phyloP scores from a whole-genome alignment of 2,797 vertebrate species.

The Leptoclinus maculatus region DNA sequence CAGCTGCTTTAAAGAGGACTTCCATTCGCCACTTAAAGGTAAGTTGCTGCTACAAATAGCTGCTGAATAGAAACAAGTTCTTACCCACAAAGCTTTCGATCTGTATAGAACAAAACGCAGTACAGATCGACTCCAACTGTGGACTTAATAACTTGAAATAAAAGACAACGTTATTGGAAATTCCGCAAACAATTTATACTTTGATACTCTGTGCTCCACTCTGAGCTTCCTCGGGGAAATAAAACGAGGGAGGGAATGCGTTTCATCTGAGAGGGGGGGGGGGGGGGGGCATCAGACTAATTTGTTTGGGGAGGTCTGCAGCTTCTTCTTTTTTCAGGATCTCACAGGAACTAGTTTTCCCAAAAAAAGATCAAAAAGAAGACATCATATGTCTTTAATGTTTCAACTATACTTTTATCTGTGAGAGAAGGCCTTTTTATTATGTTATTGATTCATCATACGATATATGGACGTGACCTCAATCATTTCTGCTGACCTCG shows the following conservation, averaged over 20 bases:
- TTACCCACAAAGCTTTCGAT: background rate
- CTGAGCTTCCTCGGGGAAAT: background rate
- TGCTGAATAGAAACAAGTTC: background rate
- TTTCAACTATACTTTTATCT: background rate
- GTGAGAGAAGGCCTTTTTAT: background rate
- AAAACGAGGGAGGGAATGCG: background rate
- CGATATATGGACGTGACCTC: background rate
- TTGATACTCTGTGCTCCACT: background rate
- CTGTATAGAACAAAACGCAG: background rate
- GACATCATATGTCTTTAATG: background rate
- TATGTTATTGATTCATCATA: background rate
- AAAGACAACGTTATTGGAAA: background rate
- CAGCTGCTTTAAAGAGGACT: slow-evolving; percentile 1
- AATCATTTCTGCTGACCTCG: too few relatives aligned
- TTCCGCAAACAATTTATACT: slow-evolving; percentile 3
- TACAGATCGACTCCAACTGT: background rate
- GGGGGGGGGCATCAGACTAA: background rate
- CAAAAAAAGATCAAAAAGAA: background rate
- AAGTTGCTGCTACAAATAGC: background rate
- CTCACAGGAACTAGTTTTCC: background rate
- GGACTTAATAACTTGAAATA: background rate
- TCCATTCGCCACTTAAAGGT: background rate
- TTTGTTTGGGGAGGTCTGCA: background rate
- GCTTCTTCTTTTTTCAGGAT: background rate
- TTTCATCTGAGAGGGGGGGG: slow-evolving; percentile 15